These are phyloP conservation scores for Homarus gammarus DNA, from an alignment of 2,888 invertebrate species.

Conservation along the genomic window DNA sequence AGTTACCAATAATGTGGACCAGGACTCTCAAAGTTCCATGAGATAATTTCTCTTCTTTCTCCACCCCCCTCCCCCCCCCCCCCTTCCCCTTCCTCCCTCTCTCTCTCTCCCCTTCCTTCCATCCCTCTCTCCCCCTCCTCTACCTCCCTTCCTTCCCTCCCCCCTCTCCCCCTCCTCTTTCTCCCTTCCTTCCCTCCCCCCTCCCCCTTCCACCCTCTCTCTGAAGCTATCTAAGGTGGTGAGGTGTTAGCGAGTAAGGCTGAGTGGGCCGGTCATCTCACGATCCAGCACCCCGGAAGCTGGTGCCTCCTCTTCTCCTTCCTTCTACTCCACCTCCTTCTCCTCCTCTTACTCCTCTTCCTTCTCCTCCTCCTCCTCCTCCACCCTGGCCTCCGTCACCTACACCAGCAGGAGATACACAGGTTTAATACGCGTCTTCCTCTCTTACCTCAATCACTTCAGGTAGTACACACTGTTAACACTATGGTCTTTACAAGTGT, in stretches of 20 bases:
- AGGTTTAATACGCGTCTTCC: too few relatives aligned
- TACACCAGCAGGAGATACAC: too few relatives aligned
- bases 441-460: too few relatives aligned
- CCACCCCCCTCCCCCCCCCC: not conserved
- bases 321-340: not conserved
- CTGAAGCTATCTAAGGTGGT: too few relatives aligned
- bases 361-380: not conserved
- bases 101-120: too few relatives aligned
- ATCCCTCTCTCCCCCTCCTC: too few relatives aligned
- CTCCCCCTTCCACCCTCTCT: not conserved
- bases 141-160: not conserved
- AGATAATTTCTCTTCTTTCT: not conserved
- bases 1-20: too few relatives aligned
- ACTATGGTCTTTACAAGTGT: too few relatives aligned
- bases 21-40: too few relatives aligned
- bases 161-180: not conserved
- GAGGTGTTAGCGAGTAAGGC: too few relatives aligned
- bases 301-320: not conserved
- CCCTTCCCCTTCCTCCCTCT: not conserved
- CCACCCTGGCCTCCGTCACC: not conserved
- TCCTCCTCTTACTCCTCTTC: not conserved
- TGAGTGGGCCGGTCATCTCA: not conserved
- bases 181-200: not conserved
- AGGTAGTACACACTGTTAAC: too few relatives aligned
- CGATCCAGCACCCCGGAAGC: not conserved